Evolutionary conservation across 2,888 invertebrate species (phyloP).

Genomic region (Suillia variegata): DNA sequence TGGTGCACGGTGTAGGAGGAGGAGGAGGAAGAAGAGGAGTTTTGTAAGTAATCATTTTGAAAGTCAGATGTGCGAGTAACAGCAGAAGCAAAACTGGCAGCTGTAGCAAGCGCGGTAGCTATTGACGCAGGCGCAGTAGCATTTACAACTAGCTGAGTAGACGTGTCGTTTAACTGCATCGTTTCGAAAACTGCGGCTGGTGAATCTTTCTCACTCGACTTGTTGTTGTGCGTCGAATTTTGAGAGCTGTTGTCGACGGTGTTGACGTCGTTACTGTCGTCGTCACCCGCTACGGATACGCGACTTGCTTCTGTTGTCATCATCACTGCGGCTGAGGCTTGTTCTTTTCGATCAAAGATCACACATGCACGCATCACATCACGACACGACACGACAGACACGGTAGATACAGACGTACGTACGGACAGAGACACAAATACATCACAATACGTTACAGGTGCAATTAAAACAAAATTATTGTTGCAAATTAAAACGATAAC

Average conservation of each 20-base stretch:
- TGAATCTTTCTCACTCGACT: too few relatives aligned
- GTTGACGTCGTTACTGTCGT: not conserved
- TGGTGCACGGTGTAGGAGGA: not conserved
- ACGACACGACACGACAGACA: not conserved
- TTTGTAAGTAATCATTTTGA: not conserved
- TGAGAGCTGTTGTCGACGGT: not conserved
- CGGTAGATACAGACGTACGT: too few relatives aligned
- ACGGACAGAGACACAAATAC: too few relatives aligned
- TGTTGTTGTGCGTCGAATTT: too few relatives aligned
- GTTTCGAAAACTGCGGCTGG: too few relatives aligned
- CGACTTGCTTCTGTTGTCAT: constrained; percentile 11
- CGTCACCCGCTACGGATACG: not conserved
- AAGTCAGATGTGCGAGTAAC: constrained; percentile 2
- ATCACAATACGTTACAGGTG: too few relatives aligned
- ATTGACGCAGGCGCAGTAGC: not conserved
- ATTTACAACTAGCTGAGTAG: too few relatives aligned
- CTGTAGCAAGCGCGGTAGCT: not conserved
- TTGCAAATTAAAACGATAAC: too few relatives aligned
- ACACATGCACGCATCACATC: not conserved
- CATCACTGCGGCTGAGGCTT: too few relatives aligned
- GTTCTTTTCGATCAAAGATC: too few relatives aligned
- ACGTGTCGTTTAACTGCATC: too few relatives aligned
- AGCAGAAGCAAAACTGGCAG: constrained; percentile 14
- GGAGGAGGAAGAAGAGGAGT: not conserved
- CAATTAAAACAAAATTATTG: too few relatives aligned